A percentile compares a stretch with the other conserved stretches of the same genome.
These are phyloP conservation scores for Psammodynastes pulverulentus DNA, from an alignment of 2,113 vertebrate genomes.

Conservation along the genomic window DNA sequence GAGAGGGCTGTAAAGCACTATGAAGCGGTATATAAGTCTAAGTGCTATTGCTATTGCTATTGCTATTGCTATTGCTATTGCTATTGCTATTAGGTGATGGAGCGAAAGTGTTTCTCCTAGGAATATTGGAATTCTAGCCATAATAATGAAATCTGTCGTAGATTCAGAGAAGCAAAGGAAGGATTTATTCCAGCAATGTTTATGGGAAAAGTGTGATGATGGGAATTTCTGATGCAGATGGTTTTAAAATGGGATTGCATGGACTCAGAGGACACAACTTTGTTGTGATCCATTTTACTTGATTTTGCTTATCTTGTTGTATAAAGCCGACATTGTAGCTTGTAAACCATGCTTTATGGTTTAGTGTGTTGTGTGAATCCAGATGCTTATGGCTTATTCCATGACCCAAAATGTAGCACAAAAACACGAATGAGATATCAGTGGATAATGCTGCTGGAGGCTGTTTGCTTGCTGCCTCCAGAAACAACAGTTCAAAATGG, in stretches of 20 bases:
- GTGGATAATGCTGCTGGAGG: not conserved
- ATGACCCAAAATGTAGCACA: not conserved
- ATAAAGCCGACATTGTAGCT: not conserved
- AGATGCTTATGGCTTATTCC: not conserved
- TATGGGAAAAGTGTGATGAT: not conserved
- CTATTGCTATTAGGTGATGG: too few relatives aligned
- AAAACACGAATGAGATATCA: not conserved
- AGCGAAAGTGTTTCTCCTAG: too few relatives aligned
- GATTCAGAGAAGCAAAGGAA: not conserved
- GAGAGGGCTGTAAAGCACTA: too few relatives aligned
- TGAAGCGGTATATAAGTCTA: too few relatives aligned
- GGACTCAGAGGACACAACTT: not conserved
- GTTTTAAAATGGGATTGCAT: not conserved
- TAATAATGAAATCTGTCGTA: not conserved
- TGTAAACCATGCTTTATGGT: not conserved
- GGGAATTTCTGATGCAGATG: not conserved
- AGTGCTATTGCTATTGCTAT: too few relatives aligned
- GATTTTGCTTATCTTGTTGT: not conserved
- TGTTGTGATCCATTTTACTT: not conserved
- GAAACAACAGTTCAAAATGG: not conserved
- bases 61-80: too few relatives aligned
- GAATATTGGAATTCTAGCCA: too few relatives aligned
- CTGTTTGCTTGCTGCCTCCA: not conserved
- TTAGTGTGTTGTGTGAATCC: not conserved
- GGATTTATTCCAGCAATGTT: not conserved